Evolutionary conservation across 2,113 vertebrate species (phyloP).

Genomic region (Thunnus thynnus): DNA sequence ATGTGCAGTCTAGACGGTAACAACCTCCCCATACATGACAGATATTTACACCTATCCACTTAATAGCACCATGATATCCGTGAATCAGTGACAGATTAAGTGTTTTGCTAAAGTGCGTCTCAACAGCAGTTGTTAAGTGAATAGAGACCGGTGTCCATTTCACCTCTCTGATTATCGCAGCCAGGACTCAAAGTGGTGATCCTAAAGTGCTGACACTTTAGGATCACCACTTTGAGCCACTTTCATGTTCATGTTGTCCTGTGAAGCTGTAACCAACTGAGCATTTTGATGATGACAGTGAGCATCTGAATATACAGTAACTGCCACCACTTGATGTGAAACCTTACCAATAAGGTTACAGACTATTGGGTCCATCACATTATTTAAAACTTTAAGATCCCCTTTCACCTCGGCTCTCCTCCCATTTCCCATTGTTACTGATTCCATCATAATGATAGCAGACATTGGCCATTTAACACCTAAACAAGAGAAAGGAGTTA

Average conservation of each 20-base stretch:
- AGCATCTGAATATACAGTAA: conserved; percentile 24
- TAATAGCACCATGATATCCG: conserved; percentile 24
- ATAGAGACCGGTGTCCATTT: conserved; percentile 44
- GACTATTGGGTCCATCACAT: conserved; percentile 21
- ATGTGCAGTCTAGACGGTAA: conserved; percentile 2
- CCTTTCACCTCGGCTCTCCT: conserved; percentile 12
- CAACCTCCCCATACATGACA: neutral
- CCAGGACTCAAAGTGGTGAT: conserved; percentile 38
- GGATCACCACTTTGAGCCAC: neutral
- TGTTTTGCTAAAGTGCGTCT: conserved; percentile 65
- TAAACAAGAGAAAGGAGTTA: conserved; percentile 32
- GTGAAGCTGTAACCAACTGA: conserved; percentile 27
- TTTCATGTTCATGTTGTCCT: conserved; percentile 1
- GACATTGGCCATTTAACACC: conserved; percentile 53
- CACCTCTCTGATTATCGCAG: conserved; percentile 49
- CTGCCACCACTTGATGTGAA: neutral
- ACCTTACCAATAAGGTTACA: conserved; percentile 26
- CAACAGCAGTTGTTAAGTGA: conserved; percentile 57
- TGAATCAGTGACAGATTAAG: conserved; percentile 54
- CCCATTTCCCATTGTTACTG: conserved; percentile 1
- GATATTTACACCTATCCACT: conserved; percentile 24
- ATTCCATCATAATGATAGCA: conserved; percentile 61
- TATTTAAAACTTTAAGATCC: conserved; percentile 20
- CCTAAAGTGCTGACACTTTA: conserved; percentile 42
- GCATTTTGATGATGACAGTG: conserved; percentile 20